phyloP scores from a whole-genome alignment of 2,888 invertebrate species.

The Atrina japonica region DNA sequence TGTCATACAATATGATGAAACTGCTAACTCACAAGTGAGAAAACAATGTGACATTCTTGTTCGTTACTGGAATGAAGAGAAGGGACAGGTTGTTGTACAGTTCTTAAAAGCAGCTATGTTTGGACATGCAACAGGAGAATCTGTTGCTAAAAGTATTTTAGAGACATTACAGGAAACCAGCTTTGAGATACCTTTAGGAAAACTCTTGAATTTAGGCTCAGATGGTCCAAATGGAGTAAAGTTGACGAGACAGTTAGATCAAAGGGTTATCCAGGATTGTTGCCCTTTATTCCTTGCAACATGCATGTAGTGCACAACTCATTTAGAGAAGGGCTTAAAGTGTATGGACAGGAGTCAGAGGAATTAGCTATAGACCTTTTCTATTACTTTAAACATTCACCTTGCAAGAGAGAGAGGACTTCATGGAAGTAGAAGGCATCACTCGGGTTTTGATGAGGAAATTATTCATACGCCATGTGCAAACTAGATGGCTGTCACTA shows the following conservation, averaged over 20 bases:
- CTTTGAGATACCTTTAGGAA: constrained; percentile 36
- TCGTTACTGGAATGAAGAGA: constrained; percentile 42
- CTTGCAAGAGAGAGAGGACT: constrained; percentile 53
- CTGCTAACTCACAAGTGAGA: constrained; percentile 31
- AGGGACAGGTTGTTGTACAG: constrained; percentile 24
- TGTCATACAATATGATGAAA: constrained; percentile 46
- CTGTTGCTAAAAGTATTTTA: constrained; percentile 25
- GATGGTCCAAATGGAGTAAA: constrained; percentile 54
- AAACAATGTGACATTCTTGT: constrained; percentile 47
- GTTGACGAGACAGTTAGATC: constrained; percentile 31
- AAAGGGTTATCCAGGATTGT: constrained; percentile 36
- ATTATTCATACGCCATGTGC: constrained; percentile 47
- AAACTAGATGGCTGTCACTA: constrained; percentile 50
- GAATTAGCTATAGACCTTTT: constrained; percentile 50
- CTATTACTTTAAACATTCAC: constrained; percentile 46
- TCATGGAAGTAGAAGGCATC: constrained; percentile 22
- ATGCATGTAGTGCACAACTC: constrained; percentile 48
- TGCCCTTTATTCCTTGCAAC: constrained; percentile 47
- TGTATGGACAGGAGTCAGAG: constrained; percentile 34
- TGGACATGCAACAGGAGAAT: constrained; percentile 49
- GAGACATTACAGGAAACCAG: constrained; percentile 35
- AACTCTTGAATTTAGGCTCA: constrained; percentile 31
- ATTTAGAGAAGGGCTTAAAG: constrained; percentile 47
- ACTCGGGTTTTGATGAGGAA: constrained; percentile 49
- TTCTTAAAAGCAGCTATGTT: constrained; percentile 46